Percentiles rank a stretch among this genome's conserved stretches.
Conservation (phyloP, 2,113 vertebrate genomes). For the Puntigrus tetrazona region DNA sequence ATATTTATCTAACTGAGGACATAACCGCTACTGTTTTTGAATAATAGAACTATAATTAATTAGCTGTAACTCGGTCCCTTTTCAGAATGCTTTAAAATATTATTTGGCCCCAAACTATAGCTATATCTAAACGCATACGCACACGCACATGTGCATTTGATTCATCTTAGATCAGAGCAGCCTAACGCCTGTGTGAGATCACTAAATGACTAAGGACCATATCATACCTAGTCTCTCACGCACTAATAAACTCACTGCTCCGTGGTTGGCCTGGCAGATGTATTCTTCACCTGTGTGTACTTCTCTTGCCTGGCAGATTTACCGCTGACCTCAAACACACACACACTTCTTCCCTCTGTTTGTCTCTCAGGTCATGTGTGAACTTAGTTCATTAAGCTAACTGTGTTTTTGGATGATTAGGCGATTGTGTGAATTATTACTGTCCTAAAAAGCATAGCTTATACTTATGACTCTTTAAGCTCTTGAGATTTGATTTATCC, state of each 20-base stretch:
- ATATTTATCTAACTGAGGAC: neutral
- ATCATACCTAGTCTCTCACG: neutral
- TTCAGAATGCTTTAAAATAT: neutral
- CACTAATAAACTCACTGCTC: neutral
- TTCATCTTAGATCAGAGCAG: neutral
- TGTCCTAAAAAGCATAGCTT: constrained; percentile 5
- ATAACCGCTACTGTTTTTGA: neutral
- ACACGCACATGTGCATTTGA: neutral
- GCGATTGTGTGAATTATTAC: neutral
- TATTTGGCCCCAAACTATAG: neutral
- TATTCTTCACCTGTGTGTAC: constrained; percentile 15
- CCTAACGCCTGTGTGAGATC: constrained; percentile 28
- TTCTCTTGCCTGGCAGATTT: constrained; percentile 8
- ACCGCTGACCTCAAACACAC: neutral
- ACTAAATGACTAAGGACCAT: constrained; percentile 11
- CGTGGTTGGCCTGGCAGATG: neutral
- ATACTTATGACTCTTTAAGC: neutral
- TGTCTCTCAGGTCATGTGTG: neutral
- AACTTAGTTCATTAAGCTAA: neutral
- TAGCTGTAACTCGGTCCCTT: neutral
- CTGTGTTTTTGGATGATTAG: neutral
- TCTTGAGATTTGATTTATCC: neutral
- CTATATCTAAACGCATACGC: neutral
- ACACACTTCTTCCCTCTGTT: neutral
- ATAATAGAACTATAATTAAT: neutral